Evolutionary conservation across 1,140 invertebrate genomes (phyloP).

Genomic region (Tachypleus tridentatus): DNA sequence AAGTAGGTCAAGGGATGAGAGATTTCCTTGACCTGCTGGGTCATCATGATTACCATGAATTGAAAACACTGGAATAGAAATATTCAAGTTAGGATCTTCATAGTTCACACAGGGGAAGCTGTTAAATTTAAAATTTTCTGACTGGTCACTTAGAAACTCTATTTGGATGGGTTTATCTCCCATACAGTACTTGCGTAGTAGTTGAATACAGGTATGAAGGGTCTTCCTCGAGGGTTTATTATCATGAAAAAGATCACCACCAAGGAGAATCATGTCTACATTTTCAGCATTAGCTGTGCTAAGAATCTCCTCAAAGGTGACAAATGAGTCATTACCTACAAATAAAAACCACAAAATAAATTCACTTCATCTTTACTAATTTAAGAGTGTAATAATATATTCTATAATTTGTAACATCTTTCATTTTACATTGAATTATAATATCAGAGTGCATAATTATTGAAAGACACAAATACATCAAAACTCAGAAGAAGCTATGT

Average conservation of each 20-base stretch:
- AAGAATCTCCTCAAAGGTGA: slow-evolving; percentile 91
- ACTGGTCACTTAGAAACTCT: slow-evolving; percentile 63
- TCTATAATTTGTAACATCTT: no score
- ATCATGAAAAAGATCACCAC: slow-evolving; percentile 89
- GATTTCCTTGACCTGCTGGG: slow-evolving; percentile 57
- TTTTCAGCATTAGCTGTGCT: slow-evolving; percentile 60
- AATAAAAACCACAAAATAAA: slow-evolving; percentile 21
- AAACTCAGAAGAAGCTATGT: no score
- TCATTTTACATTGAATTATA: no score
- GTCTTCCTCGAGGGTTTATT: slow-evolving; percentile 62
- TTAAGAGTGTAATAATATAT: no score
- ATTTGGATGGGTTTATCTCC: slow-evolving; percentile 48
- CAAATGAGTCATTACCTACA: slow-evolving; percentile 70
- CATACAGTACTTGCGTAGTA: slow-evolving; percentile 66
- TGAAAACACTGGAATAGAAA: slow-evolving; percentile 75
- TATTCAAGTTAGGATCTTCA: slow-evolving; percentile 87
- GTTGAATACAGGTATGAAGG: slow-evolving; percentile 55
- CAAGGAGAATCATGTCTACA: slow-evolving; percentile 75
- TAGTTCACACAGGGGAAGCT: slow-evolving; percentile 67
- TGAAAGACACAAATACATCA: no score
- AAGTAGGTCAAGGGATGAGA: slow-evolving; percentile 70
- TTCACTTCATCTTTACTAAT: no score
- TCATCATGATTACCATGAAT: slow-evolving; percentile 97
- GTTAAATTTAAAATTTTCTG: slow-evolving; percentile 35
- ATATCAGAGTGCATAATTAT: no score